Conservation (phyloP, 2,797 vertebrate genomes). For the Scolopax rusticola region DNA sequence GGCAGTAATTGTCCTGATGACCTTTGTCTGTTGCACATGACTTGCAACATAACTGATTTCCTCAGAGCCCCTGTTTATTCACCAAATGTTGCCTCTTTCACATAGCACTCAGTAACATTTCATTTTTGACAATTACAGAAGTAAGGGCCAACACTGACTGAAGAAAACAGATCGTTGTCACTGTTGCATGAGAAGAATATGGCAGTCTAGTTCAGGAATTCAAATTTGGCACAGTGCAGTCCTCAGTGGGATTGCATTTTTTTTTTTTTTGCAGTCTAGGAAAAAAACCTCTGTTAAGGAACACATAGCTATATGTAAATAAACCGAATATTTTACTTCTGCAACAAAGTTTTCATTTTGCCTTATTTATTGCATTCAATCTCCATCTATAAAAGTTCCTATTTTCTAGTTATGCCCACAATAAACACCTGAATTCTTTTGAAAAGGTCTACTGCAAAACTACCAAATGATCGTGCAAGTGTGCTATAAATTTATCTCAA, state of each 20-base stretch:
- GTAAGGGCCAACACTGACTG: neutral
- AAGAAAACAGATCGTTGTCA: neutral
- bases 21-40: neutral
- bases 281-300: neutral
- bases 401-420: neutral
- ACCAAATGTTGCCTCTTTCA: neutral
- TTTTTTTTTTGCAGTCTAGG: neutral
- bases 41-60: neutral
- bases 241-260: neutral
- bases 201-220: neutral
- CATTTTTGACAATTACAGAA: neutral
- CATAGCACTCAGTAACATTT: neutral
- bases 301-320: neutral
- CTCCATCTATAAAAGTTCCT: neutral
- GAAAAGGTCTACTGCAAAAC: neutral
- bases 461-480: neutral
- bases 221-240: neutral
- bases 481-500: neutral
- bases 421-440: neutral
- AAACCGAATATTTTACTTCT: neutral
- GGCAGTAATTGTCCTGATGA: neutral
- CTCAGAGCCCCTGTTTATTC: neutral
- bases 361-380: neutral
- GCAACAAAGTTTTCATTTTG: neutral
- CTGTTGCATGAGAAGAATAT: neutral